A percentile compares a stretch with the other conserved stretches of the same genome.
These are phyloP conservation scores for Sphaerophoria taeniata DNA, from an alignment of 2,888 invertebrate species.

Conservation along the genomic window DNA sequence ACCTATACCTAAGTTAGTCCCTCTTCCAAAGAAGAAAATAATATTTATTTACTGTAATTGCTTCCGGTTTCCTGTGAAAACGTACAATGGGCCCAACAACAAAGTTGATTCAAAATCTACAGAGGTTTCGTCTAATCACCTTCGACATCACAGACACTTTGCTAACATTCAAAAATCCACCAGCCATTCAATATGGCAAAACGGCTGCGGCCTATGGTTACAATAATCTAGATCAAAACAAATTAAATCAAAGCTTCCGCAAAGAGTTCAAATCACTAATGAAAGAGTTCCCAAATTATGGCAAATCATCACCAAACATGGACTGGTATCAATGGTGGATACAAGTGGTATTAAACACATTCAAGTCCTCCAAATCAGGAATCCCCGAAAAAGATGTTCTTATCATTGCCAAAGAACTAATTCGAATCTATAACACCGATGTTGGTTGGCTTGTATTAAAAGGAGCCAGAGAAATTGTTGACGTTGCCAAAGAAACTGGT, in stretches of 20 bases:
- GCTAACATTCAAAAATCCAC: slow-evolving; percentile 87
- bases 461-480: no score
- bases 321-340: slow-evolving; percentile 94
- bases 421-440: slow-evolving; percentile 87
- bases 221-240: slow-evolving; percentile 75
- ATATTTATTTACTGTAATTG: background rate
- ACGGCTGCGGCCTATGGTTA: slow-evolving; percentile 87
- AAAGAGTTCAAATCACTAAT: slow-evolving; percentile 86
- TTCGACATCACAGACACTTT: slow-evolving; percentile 96
- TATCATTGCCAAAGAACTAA: slow-evolving; percentile 85
- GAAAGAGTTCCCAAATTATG: slow-evolving; percentile 90
- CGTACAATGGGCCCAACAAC: slow-evolving; percentile 75
- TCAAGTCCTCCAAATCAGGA: slow-evolving; percentile 75
- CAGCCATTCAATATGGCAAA: slow-evolving; percentile 88
- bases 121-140: slow-evolving; percentile 86
- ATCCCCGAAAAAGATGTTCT: slow-evolving; percentile 76
- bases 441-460: slow-evolving; percentile 87
- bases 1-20: no score
- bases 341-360: slow-evolving; percentile 79
- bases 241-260: slow-evolving; percentile 85
- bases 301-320: slow-evolving; percentile 85
- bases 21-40: no score
- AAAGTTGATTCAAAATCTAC: slow-evolving; percentile 78
- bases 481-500: slow-evolving; percentile 75
- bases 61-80: background rate